Base-by-base conservation (phyloP, 2,797 vertebrate genomes). In the Sphaeramia orbicularis region DNA sequence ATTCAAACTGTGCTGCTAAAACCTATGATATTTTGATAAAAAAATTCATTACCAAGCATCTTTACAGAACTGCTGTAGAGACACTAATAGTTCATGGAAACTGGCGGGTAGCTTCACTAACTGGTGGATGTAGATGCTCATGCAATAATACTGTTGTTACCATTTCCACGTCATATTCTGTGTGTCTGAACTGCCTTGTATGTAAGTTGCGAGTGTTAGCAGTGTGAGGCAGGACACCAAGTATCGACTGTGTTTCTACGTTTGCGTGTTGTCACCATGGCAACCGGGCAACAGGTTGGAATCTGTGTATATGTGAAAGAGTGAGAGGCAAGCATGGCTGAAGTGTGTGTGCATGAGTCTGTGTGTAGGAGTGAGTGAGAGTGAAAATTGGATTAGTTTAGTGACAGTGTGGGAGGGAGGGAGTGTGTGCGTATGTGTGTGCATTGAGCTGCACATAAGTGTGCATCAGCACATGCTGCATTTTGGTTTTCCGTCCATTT, bases 381-480 rank as follows among this genome's bases (percentile, higher is more conserved):
- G 75, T 80, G 78, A 89, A 91, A 85, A 85, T 74, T 83, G 65
- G 84, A 89, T 86, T 80, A 78, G 75, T 80, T 89, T 84, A 82
- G 83, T 74, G 80, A 74, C 72, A 60, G 70, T 52, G 83, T 74
- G 75, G 71, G 85, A 71, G 72, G 72, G 47, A 51, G 4, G 12
- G 78, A 9, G 55, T 18, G 68, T 40, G 14, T 43, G 62, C 44
- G 44, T 37, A 52, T 18, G 61, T 38, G 47, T 41, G 36, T 10
- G 65, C 27, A 69, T 59, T 14, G 6, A 16, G 71, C 49, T 19
- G 59, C 30, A 62, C 35, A n/a, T 51, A 44, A 73, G 35, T 59
- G 48, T 58, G 55, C 15, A 73, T 52, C 6, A 35, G 37, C 45
- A 67, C 60, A 72, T 49, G 58, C 38, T 7, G 30, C 21, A 59